Conservation (phyloP, 2,888 invertebrate genomes). For the Campopleginae sp. region DNA sequence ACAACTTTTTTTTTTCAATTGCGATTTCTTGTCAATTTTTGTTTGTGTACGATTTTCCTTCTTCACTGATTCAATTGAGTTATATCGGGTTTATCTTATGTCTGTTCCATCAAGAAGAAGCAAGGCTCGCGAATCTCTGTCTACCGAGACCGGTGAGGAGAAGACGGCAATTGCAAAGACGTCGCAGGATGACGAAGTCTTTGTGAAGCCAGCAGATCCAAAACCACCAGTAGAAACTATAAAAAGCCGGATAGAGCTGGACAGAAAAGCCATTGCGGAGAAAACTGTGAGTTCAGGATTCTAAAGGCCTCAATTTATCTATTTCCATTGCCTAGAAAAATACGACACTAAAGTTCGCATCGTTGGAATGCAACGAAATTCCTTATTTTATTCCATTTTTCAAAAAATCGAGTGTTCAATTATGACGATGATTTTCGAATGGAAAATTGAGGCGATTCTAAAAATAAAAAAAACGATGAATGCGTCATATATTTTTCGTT, state of each 20-base stretch:
- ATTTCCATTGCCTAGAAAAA: not conserved
- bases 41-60: not conserved
- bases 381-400: no score
- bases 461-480: no score
- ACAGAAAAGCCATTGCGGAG: conserved; percentile 73
- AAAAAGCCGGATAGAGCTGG: conserved; percentile 73
- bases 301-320: not conserved
- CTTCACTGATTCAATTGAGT: not conserved
- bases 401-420: no score
- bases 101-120: conserved; percentile 74
- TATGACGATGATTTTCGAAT: no score
- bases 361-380: no score
- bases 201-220: conserved; percentile 80
- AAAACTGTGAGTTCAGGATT: conserved; percentile 75
- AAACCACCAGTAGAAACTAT: conserved; percentile 72
- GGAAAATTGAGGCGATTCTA: no score
- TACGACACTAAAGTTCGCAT: no score
- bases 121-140: conserved; percentile 77
- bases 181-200: conserved; percentile 77
- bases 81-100: conserved; percentile 2
- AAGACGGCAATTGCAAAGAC: conserved; percentile 68
- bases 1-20: not conserved
- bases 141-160: conserved; percentile 73
- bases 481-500: no score
- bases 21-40: not conserved